These are phyloP conservation scores for Oreotragus oreotragus DNA, from an alignment of 2,113 vertebrate genomes.

Conservation along the genomic window DNA sequence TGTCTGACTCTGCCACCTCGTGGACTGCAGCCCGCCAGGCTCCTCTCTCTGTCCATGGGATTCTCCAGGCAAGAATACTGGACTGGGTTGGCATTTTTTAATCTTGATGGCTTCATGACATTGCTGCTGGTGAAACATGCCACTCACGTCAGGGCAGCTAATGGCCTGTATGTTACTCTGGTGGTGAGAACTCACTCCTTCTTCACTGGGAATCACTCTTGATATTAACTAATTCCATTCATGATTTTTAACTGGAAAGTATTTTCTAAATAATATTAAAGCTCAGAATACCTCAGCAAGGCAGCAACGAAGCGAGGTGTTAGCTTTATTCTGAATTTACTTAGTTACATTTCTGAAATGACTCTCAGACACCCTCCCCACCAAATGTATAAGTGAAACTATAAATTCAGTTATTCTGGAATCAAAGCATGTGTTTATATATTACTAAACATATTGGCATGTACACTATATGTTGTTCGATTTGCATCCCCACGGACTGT, in stretches of 20 bases:
- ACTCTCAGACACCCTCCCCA: neutral
- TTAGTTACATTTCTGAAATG: neutral
- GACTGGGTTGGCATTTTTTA: neutral
- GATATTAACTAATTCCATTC: neutral
- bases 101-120: neutral
- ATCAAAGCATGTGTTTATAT: neutral
- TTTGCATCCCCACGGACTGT: neutral
- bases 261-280: neutral
- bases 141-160: neutral
- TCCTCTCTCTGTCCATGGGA: neutral
- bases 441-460: neutral
- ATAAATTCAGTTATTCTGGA: neutral
- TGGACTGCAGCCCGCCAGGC: neutral
- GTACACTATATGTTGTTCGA: neutral
- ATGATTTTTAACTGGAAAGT: neutral
- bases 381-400: neutral
- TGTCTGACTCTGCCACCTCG: neutral
- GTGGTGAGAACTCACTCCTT: neutral
- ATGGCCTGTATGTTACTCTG: neutral
- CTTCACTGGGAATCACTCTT: neutral
- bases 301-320: neutral
- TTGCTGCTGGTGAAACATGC: neutral
- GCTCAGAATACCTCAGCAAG: neutral
- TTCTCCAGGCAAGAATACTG: neutral
- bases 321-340: neutral